phyloP scores from a whole-genome alignment of 2,797 vertebrate genomes.

The Anomalospiza imberbis region DNA sequence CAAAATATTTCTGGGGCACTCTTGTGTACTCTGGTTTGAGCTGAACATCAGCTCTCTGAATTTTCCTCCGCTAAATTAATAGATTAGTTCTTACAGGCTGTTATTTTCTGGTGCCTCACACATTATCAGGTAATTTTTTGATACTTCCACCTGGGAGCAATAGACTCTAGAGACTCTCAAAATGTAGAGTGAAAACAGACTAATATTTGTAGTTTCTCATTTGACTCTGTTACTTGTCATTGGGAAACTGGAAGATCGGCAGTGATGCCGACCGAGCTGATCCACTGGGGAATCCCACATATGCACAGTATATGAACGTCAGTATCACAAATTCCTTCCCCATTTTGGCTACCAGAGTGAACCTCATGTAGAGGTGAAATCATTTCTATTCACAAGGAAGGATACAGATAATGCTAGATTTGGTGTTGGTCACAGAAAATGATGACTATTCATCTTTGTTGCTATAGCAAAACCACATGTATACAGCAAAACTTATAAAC shows the following conservation, averaged over 20 bases:
- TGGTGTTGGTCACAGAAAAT: neutral
- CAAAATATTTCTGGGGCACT: neutral
- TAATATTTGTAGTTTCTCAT: neutral
- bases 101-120: neutral
- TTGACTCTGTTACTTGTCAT: neutral
- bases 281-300: neutral
- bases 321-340: neutral
- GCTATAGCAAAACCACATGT: conserved; percentile 17
- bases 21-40: neutral
- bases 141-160: neutral
- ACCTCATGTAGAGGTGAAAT: neutral
- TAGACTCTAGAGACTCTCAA: neutral
- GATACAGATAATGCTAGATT: neutral
- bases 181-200: neutral
- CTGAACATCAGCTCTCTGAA: neutral
- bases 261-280: neutral
- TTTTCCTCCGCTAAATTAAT: neutral
- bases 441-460: conserved; percentile 1
- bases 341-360: neutral
- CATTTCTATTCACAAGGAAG: neutral
- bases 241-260: neutral
- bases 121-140: neutral
- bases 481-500: conserved; percentile 12
- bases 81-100: neutral
- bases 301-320: neutral